A percentile compares a stretch with the other conserved stretches of the same genome.
These are phyloP conservation scores for Alentia gelatinosa DNA, from an alignment of 2,888 invertebrate species.

Conservation along the genomic window DNA sequence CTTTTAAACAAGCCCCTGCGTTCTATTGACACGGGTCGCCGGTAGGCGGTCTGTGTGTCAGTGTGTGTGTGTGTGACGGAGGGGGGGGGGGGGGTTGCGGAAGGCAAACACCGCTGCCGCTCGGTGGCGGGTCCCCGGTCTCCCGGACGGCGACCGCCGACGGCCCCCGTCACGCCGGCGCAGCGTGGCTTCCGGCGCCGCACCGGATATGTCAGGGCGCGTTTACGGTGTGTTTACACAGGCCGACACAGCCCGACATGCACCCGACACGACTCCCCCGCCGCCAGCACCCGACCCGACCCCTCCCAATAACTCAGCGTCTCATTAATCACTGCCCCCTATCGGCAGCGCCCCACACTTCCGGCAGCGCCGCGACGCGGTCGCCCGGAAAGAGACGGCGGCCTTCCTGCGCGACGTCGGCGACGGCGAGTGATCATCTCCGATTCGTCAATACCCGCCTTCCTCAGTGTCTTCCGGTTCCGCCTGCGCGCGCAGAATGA, in stretches of 20 bases:
- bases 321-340: not conserved
- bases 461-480: not conserved
- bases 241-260: not conserved
- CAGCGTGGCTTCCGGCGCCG: not conserved
- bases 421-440: constrained; percentile 36
- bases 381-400: constrained; percentile 3
- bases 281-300: not conserved
- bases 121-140: not conserved
- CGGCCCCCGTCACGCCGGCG: not conserved
- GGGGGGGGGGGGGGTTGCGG: constrained; percentile 3
- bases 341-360: constrained; percentile 18
- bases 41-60: not conserved
- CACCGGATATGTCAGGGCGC: constrained; percentile 17
- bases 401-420: constrained; percentile 30
- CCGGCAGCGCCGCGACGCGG: constrained; percentile 2
- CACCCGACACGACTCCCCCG: constrained; percentile 1
- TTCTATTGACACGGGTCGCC: constrained; percentile 19
- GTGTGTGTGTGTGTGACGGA: not conserved
- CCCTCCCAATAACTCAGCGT: not conserved
- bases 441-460: constrained; percentile 36
- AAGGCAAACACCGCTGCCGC: not conserved
- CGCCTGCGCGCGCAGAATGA: constrained; percentile 31
- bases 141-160: not conserved
- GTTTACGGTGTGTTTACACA: constrained; percentile 35
- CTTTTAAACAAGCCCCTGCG: not conserved